Percentiles rank a stretch among this genome's conserved stretches.
These are phyloP conservation scores for Hyperoplus immaculatus DNA, from an alignment of 2,797 vertebrate genomes.

Conservation along the genomic window DNA sequence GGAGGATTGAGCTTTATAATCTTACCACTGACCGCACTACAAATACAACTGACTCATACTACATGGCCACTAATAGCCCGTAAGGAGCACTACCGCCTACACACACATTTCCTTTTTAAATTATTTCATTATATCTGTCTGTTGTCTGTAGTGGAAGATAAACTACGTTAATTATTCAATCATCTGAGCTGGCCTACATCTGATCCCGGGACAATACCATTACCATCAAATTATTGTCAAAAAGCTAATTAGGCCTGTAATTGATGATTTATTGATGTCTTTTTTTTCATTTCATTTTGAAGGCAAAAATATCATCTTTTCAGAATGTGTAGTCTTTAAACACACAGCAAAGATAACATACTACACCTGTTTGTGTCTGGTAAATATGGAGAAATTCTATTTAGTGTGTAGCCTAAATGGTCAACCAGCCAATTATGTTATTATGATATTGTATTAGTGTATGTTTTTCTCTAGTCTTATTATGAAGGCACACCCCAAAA, in stretches of 20 bases:
- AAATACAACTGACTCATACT: conserved; percentile 6
- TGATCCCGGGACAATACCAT: not conserved
- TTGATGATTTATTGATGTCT: not conserved
- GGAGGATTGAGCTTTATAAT: conserved; percentile 47
- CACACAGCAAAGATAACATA: too few species aligned
- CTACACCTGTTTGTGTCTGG: too few species aligned
- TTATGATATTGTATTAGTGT: not conserved
- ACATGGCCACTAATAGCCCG: not conserved
- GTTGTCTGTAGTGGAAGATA: not conserved
- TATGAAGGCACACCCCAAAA: conserved; percentile 7
- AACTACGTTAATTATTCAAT: conserved; percentile 28
- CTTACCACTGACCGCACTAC: conserved; percentile 15
- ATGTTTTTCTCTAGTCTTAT: not conserved
- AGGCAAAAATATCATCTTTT: not conserved
- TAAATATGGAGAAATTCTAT: too few species aligned
- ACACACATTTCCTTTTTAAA: not conserved
- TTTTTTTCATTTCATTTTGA: conserved; percentile 5
- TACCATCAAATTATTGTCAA: not conserved
- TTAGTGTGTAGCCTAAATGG: too few species aligned
- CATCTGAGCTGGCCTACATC: conserved; percentile 12
- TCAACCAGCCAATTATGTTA: not conserved
- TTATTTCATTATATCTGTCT: not conserved
- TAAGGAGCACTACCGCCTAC: conserved; percentile 3
- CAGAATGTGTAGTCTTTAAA: too few species aligned
- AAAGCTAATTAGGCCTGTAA: not conserved